Evolutionary conservation across 1,140 invertebrate genomes (phyloP), one percentile per base, ranked within the genome.

Genomic region (Drosophila parvula): DNA sequence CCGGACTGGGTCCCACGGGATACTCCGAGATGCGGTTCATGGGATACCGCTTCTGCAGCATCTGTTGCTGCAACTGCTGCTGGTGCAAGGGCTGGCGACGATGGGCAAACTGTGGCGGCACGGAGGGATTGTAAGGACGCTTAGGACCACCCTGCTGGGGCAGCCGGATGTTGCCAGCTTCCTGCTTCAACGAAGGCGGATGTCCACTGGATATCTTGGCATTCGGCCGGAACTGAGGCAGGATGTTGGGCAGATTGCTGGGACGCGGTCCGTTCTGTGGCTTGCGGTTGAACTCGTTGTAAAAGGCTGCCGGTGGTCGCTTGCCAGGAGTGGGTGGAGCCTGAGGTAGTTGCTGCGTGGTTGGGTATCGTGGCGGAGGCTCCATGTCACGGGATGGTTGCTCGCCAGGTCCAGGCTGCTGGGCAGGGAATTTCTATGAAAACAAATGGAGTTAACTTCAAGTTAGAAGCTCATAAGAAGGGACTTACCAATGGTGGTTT

Each of bases 171-270:
- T 92, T 91, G 3, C 91, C 91, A 0, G 81, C 67, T 53, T 92
- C 90, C 61, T 86, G 93, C 51, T 91, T 91, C 18, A 78, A 55
- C 7, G 58, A 57, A 0, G 91, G 91, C 34, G 93, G 90, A 65
- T 94, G 94, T 1, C 93, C 93, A 18, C 92, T 92, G 0, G 94
- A 94, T 4, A 94, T 91, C 75, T 94, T 94, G 1, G 94, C 94
- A 69, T 95, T 95, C 0, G 95, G 95, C 53, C 95, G 92, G 61
- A 96, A 96, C 78, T 96, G 95, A 0, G 95, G 95, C 36, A 96
- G 75, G 73, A 96, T 95, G 74, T 96, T 96, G 0, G 95, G 95
- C 47, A 96, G 74, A 67, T 94, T 94, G 0, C 30, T 91, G 7
- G 93, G 92, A 22, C 93, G 90, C 65, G 92, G 91, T 11, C 92